Evolutionary conservation across 2,888 invertebrate genomes (phyloP).

Genomic region (Liodrosophila aerea): DNA sequence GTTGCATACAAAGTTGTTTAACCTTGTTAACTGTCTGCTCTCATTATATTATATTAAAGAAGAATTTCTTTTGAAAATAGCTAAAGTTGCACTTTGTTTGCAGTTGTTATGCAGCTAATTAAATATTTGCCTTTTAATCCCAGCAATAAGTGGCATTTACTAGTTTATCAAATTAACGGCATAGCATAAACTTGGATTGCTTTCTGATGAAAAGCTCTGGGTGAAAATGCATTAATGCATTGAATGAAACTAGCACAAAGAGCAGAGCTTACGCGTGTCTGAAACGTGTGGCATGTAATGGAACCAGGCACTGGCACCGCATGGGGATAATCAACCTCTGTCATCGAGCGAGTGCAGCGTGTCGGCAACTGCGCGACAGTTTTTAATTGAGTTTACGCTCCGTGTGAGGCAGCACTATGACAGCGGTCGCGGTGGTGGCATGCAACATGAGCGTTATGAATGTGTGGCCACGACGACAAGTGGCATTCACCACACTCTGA

Average conservation of each 20-base stretch:
- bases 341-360: slow-evolving; percentile 49
- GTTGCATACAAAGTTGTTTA: neutral
- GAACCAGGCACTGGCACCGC: too few species aligned
- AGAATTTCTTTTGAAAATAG: neutral
- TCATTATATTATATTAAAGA: too few species aligned
- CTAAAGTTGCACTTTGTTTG: too few species aligned
- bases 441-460: slow-evolving; percentile 59
- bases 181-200: slow-evolving; percentile 13
- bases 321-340: slow-evolving; percentile 67
- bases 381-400: slow-evolving; percentile 78
- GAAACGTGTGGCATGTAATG: too few species aligned
- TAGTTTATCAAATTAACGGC: slow-evolving; percentile 11
- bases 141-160: neutral
- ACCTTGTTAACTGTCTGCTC: too few species aligned
- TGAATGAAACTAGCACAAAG: too few species aligned
- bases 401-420: slow-evolving; percentile 35
- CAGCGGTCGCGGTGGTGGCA: slow-evolving; percentile 21
- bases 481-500: slow-evolving; percentile 7
- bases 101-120: slow-evolving; percentile 19
- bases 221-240: slow-evolving; percentile 39
- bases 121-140: slow-evolving; percentile 4
- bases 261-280: too few species aligned
- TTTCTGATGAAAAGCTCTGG: slow-evolving; percentile 5
- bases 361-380: slow-evolving; percentile 59
- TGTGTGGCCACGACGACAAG: slow-evolving; percentile 22